Percentiles rank a stretch among this genome's conserved stretches.
Conservation (phyloP, 2,888 invertebrate genomes). For the Trichopoda pennipes region DNA sequence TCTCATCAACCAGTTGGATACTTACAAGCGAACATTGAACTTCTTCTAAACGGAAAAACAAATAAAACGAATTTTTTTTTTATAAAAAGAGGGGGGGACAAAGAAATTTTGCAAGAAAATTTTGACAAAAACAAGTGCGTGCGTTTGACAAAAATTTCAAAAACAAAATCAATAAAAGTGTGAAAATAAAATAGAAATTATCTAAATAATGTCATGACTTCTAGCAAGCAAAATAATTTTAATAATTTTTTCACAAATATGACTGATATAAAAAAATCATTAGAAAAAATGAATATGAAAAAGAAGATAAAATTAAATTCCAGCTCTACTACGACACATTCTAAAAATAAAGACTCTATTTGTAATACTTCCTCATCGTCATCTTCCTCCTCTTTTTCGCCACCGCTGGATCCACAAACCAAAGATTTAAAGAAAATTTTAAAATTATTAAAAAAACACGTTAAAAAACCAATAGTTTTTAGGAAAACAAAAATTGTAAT, state of each 20-base stretch:
- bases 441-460: slow-evolving; percentile 74
- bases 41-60: slow-evolving; percentile 70
- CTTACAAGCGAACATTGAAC: slow-evolving; percentile 75
- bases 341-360: slow-evolving; percentile 1
- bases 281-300: slow-evolving; percentile 76
- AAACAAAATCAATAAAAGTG: slow-evolving; percentile 9
- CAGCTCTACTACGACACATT: not conserved
- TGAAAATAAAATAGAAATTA: slow-evolving; percentile 11
- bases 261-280: slow-evolving; percentile 75
- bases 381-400: slow-evolving; percentile 14
- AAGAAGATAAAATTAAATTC: slow-evolving; percentile 52
- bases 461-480: slow-evolving; percentile 73
- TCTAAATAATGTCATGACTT: slow-evolving; percentile 42
- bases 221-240: slow-evolving; percentile 18
- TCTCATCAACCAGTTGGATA: slow-evolving; percentile 79
- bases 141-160: too few species aligned
- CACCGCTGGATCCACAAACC: slow-evolving; percentile 41
- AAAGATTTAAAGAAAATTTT: slow-evolving; percentile 75
- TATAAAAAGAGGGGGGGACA: slow-evolving; percentile 43
- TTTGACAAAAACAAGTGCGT: not conserved
- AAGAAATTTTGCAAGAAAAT: slow-evolving; percentile 16
- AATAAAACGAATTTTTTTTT: slow-evolving; percentile 26
- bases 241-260: slow-evolving; percentile 64
- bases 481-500: slow-evolving; percentile 75
- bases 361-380: not conserved